Percentiles rank a stretch among this genome's conserved stretches.
phyloP scores from a whole-genome alignment of 2,113 vertebrate genomes.

The Manacus vitellinus region DNA sequence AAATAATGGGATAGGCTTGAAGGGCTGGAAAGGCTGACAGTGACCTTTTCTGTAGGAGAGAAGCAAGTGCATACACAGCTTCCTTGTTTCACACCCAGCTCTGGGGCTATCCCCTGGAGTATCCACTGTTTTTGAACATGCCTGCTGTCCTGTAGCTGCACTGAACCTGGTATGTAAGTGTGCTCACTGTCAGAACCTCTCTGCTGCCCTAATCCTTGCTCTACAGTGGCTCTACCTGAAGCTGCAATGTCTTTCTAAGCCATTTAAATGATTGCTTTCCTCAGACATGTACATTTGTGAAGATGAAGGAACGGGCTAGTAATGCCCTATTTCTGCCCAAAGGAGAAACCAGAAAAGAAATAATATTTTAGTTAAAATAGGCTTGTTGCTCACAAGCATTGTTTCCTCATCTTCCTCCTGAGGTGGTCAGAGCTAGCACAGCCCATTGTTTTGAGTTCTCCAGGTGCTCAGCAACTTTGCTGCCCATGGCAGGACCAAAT shows the following conservation, averaged over 20 bases:
- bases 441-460: neutral
- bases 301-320: neutral
- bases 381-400: neutral
- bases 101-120: neutral
- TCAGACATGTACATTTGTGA: fast-evolving
- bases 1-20: neutral
- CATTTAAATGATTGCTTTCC: neutral
- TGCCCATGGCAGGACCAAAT: neutral
- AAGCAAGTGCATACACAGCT: neutral
- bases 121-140: neutral
- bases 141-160: neutral
- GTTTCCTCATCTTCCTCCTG: neutral
- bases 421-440: neutral
- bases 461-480: neutral
- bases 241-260: neutral
- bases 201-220: neutral
- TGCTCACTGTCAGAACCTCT: neutral
- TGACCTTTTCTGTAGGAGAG: neutral
- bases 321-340: neutral
- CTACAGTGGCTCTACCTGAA: neutral
- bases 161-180: neutral
- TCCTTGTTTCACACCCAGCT: neutral
- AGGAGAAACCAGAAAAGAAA: neutral
- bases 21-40: neutral
- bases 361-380: neutral